A percentile compares a stretch with the other conserved stretches of the same genome.
Evolutionary conservation across 2,888 invertebrate species (phyloP).

Genomic region (Cataglyphis albicans): DNA sequence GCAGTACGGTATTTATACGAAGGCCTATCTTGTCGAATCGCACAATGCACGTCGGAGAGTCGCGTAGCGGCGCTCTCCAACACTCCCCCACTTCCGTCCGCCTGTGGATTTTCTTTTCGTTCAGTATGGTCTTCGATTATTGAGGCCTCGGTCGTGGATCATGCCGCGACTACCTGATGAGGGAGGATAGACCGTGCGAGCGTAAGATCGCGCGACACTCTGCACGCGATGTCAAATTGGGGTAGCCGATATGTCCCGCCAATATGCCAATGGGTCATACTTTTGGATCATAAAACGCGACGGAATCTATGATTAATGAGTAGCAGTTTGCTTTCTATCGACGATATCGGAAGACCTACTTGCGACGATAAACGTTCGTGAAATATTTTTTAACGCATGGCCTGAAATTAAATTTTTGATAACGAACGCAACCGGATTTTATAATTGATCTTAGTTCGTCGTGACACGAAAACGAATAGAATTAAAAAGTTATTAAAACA

Average conservation of each 20-base stretch:
- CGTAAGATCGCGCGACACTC: constrained; percentile 54
- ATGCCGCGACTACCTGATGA: constrained; percentile 78
- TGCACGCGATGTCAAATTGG: constrained; percentile 46
- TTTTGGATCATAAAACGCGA: constrained; percentile 53
- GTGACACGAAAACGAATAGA: neutral
- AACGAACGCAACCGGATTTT: constrained; percentile 32
- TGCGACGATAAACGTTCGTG: constrained; percentile 34
- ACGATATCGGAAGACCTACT: constrained; percentile 54
- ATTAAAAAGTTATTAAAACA: constrained; percentile 3
- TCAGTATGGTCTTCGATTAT: constrained; percentile 86
- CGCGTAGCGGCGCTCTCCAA: constrained; percentile 62
- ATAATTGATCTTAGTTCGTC: constrained; percentile 25
- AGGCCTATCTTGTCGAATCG: constrained; percentile 72
- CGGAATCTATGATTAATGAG: constrained; percentile 56
- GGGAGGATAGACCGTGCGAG: constrained; percentile 42
- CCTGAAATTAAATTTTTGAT: constrained; percentile 58
- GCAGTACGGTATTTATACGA: constrained; percentile 84
- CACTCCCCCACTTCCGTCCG: constrained; percentile 75
- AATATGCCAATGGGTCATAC: constrained; percentile 52
- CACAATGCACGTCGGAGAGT: constrained; percentile 45
- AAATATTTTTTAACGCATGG: constrained; percentile 50
- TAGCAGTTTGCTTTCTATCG: constrained; percentile 58
- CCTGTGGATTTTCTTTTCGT: constrained; percentile 85
- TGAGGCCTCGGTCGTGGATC: constrained; percentile 82
- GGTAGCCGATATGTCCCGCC: constrained; percentile 2